Conservation (phyloP, 2,113 vertebrate genomes). For the Peucedramus taeniatus region DNA sequence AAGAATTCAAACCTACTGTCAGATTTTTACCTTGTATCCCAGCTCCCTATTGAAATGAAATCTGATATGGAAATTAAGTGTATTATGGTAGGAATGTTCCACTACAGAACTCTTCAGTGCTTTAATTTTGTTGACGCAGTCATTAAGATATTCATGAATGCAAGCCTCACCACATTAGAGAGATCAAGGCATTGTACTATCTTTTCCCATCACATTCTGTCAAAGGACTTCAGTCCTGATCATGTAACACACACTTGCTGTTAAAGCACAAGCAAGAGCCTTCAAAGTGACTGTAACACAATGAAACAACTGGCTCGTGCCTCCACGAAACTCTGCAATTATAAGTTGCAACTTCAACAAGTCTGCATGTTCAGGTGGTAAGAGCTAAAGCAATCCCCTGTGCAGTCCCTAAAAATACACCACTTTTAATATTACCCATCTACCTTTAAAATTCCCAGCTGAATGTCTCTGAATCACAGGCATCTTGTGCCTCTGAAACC, state of each 20-base stretch:
- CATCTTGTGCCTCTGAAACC: slow-evolving; percentile 55
- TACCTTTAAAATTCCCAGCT: slow-evolving; percentile 42
- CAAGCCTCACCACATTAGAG: not conserved
- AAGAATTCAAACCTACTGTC: slow-evolving; percentile 1
- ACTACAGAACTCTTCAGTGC: slow-evolving; percentile 37
- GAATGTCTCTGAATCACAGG: slow-evolving; percentile 50
- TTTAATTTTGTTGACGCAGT: slow-evolving; percentile 60
- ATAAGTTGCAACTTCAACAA: not conserved
- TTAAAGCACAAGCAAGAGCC: not conserved
- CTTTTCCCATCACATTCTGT: not conserved
- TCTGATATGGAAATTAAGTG: slow-evolving; percentile 43
- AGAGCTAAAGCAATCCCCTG: not conserved
- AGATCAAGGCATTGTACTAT: slow-evolving; percentile 44
- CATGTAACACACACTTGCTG: not conserved
- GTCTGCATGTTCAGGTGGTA: not conserved
- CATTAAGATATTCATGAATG: slow-evolving; percentile 55
- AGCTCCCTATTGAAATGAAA: slow-evolving; percentile 47
- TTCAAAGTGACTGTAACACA: not conserved
- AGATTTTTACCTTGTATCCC: slow-evolving; percentile 38
- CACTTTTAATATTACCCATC: not conserved
- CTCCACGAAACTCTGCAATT: not conserved
- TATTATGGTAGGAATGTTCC: slow-evolving; percentile 38
- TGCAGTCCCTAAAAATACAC: not conserved
- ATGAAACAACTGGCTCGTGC: not conserved
- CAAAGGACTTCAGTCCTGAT: slow-evolving; percentile 4